These are phyloP conservation scores for Torymus aiolomorphi DNA, from an alignment of 2,888 invertebrate genomes.

Conservation along the genomic window DNA sequence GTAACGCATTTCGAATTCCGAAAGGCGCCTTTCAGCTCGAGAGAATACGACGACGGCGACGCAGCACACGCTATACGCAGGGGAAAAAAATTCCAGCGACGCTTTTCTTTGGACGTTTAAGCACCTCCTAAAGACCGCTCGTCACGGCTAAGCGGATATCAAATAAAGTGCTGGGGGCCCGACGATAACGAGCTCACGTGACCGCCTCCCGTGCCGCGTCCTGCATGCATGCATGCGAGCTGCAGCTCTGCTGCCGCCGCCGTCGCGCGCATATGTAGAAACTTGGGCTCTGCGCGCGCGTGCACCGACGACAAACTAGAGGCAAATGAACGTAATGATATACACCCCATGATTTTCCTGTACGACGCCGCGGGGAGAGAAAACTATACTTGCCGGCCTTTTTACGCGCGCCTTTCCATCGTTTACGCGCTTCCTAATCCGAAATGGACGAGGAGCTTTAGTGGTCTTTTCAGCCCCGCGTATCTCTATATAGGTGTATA, in stretches of 20 bases:
- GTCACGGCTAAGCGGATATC: background rate
- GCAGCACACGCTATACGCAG: background rate
- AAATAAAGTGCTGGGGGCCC: background rate
- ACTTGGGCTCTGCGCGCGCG: background rate
- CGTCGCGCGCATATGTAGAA: background rate
- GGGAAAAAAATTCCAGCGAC: background rate
- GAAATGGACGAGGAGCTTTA: conserved; percentile 48
- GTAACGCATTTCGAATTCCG: conserved; percentile 1
- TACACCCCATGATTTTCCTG: conserved; percentile 6
- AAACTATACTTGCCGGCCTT: conserved; percentile 25
- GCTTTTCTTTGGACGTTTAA: conserved; percentile 3
- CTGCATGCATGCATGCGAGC: too few relatives aligned
- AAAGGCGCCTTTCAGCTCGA: background rate
- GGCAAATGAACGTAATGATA: background rate
- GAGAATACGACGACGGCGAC: background rate
- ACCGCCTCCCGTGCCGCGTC: background rate
- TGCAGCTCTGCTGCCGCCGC: too few relatives aligned
- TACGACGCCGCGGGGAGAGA: background rate
- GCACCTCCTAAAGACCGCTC: background rate
- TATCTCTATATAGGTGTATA: too few relatives aligned
- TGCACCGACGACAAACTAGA: background rate
- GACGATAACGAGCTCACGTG: background rate
- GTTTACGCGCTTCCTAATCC: conserved; percentile 53
- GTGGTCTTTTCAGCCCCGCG: background rate
- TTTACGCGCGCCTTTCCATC: conserved; percentile 33